Conservation (phyloP, 1,140 invertebrate genomes). For the Centruroides sculpturatus region DNA sequence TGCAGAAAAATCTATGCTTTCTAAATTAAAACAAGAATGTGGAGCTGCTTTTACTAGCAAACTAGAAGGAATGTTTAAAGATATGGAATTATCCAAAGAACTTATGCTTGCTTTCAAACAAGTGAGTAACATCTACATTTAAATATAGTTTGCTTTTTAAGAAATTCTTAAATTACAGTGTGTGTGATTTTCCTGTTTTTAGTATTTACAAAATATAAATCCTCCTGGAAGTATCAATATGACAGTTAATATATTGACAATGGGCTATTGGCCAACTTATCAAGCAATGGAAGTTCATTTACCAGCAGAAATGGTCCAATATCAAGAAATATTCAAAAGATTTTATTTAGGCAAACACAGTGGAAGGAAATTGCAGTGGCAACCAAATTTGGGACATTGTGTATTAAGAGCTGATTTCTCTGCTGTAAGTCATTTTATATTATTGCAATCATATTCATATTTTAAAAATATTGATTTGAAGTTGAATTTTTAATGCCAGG, state of each 20-base stretch:
- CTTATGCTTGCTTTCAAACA: slow-evolving; percentile 91
- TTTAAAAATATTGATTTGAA: too few relatives aligned
- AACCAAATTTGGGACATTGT: slow-evolving; percentile 90
- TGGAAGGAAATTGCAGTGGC: slow-evolving; percentile 92
- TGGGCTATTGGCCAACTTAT: slow-evolving; percentile 99
- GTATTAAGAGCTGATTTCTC: slow-evolving; percentile 80
- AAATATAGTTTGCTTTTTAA: not conserved
- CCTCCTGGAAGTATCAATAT: slow-evolving; percentile 49
- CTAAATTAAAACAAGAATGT: slow-evolving; percentile 96
- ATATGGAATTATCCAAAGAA: slow-evolving; percentile 98
- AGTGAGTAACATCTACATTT: slow-evolving; percentile 30
- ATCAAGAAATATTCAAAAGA: slow-evolving; percentile 91
- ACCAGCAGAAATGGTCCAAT: slow-evolving; percentile 77
- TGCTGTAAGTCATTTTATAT: slow-evolving; percentile 37
- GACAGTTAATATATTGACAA: slow-evolving; percentile 90
- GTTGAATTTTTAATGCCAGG: too few relatives aligned
- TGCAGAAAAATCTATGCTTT: slow-evolving; percentile 98
- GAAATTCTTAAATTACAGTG: not conserved
- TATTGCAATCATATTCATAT: too few relatives aligned
- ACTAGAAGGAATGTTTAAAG: slow-evolving; percentile 98
- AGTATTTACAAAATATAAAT: slow-evolving; percentile 27
- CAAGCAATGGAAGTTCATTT: slow-evolving; percentile 77
- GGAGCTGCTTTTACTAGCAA: slow-evolving; percentile 96
- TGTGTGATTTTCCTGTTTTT: not conserved
- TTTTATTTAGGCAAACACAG: slow-evolving; percentile 97